phyloP scores from a whole-genome alignment of 2,797 vertebrate species.

The Urosaurus nigricauda region DNA sequence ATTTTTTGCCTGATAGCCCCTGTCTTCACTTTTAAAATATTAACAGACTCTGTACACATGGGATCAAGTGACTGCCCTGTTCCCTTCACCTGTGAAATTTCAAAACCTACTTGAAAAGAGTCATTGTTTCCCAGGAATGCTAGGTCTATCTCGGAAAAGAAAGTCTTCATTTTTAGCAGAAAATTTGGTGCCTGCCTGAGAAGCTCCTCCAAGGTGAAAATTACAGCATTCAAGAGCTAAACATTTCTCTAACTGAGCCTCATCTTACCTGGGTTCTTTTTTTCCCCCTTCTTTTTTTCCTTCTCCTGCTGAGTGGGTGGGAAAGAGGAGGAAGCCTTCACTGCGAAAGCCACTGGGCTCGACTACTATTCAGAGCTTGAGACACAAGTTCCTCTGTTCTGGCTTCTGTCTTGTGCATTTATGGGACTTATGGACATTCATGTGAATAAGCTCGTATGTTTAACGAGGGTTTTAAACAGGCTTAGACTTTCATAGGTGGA shows the following conservation, averaged over 20 bases:
- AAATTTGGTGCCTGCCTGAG: constrained; percentile 95
- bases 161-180: constrained; percentile 92
- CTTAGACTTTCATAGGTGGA: constrained; percentile 54
- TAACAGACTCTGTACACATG: constrained; percentile 76
- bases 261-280: constrained; percentile 34
- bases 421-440: constrained; percentile 61
- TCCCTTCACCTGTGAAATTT: constrained; percentile 98
- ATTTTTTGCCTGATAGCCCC: constrained; percentile 64
- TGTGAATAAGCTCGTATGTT: constrained; percentile 62
- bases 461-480: constrained; percentile 65
- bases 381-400: constrained; percentile 75
- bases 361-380: constrained; percentile 45
- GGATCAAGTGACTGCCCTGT: constrained; percentile 87
- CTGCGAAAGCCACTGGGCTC: constrained; percentile 47
- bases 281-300: constrained; percentile 7
- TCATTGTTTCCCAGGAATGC: constrained; percentile 96
- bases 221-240: constrained; percentile 74
- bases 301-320: constrained; percentile 58
- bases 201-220: constrained; percentile 83
- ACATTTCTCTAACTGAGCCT: constrained; percentile 59
- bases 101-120: constrained; percentile 91
- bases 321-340: constrained; percentile 59
- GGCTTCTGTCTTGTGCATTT: constrained; percentile 55
- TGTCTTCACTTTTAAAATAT: constrained; percentile 75
- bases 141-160: constrained; percentile 87